Percentiles rank a stretch among this genome's conserved stretches.
These are phyloP conservation scores for Callopanchax toddi DNA, from an alignment of 2,113 vertebrate species.

Conservation along the genomic window DNA sequence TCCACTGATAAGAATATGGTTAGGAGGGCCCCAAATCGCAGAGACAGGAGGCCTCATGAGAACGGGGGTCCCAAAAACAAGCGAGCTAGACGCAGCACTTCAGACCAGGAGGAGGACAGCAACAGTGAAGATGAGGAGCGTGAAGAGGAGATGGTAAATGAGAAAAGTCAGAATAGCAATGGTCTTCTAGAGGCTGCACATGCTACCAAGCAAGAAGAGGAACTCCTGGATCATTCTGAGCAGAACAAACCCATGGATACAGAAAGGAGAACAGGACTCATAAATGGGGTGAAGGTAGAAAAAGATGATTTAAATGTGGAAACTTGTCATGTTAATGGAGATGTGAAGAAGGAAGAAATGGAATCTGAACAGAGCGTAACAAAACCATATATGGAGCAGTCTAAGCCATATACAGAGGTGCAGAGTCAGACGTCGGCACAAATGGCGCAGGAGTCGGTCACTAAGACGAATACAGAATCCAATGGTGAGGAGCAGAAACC, in stretches of 20 bases:
- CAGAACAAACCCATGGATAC: slow-evolving; percentile 80
- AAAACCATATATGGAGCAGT: slow-evolving; percentile 75
- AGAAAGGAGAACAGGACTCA: slow-evolving; percentile 80
- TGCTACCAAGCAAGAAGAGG: slow-evolving; percentile 52
- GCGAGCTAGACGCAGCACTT: slow-evolving; percentile 67
- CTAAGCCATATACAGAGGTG: slow-evolving; percentile 63
- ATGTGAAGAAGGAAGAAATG: slow-evolving; percentile 56
- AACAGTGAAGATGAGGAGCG: slow-evolving; percentile 71
- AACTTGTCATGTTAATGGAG: slow-evolving; percentile 40
- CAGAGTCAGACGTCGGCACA: slow-evolving; percentile 35
- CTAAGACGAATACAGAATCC: slow-evolving; percentile 53
- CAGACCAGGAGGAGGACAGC: slow-evolving; percentile 74
- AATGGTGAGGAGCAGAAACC: slow-evolving; percentile 55
- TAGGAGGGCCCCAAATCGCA: slow-evolving; percentile 55
- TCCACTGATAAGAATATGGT: slow-evolving; percentile 64
- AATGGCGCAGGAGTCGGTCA: slow-evolving; percentile 53
- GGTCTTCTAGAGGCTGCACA: slow-evolving; percentile 35
- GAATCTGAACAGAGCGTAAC: slow-evolving; percentile 73
- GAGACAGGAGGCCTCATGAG: slow-evolving; percentile 66
- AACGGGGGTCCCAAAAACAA: slow-evolving; percentile 69
- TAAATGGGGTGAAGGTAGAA: slow-evolving; percentile 70
- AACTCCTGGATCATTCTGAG: slow-evolving; percentile 53
- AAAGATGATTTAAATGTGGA: slow-evolving; percentile 29
- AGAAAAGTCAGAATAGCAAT: slow-evolving; percentile 53
- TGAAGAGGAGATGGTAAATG: slow-evolving; percentile 25